phyloP scores from a whole-genome alignment of 2,797 vertebrate species.

The Acipenser ruthenus region DNA sequence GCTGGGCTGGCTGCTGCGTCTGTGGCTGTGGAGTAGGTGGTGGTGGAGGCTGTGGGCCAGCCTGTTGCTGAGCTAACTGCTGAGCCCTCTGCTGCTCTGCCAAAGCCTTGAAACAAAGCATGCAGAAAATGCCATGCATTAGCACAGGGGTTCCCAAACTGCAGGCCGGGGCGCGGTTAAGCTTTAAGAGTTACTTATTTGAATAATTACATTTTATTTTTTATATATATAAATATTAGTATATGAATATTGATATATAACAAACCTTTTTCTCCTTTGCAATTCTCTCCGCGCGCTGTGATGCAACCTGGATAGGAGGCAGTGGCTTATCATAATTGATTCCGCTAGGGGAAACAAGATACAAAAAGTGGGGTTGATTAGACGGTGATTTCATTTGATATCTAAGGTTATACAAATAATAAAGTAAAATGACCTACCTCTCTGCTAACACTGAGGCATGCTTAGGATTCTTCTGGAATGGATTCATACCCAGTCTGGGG shows the following conservation, averaged over 20 bases:
- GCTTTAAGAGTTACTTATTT: no score
- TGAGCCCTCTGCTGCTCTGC: constrained; percentile 86
- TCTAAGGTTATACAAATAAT: no score
- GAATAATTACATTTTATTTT: neutral
- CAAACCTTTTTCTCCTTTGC: constrained; percentile 93
- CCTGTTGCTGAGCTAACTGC: constrained; percentile 68
- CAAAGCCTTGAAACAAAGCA: constrained; percentile 58
- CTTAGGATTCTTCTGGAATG: constrained; percentile 94
- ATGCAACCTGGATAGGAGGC: constrained; percentile 84
- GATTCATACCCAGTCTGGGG: constrained; percentile 84
- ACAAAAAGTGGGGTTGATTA: neutral
- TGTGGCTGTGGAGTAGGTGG: constrained; percentile 13
- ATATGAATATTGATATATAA: neutral
- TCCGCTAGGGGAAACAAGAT: constrained; percentile 53
- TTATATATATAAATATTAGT: neutral
- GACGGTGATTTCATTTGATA: no score
- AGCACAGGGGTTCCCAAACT: no score
- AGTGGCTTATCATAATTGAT: constrained; percentile 89
- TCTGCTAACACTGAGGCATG: constrained; percentile 84
- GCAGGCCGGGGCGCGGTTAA: no score
- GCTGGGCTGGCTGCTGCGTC: constrained; percentile 42
- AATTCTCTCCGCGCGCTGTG: constrained; percentile 83
- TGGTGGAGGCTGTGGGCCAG: constrained; percentile 33
- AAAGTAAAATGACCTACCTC: constrained; percentile 53
- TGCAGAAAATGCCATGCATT: neutral